Evolutionary conservation across 2,888 invertebrate species (phyloP).

Genomic region (Erannis defoliaria): DNA sequence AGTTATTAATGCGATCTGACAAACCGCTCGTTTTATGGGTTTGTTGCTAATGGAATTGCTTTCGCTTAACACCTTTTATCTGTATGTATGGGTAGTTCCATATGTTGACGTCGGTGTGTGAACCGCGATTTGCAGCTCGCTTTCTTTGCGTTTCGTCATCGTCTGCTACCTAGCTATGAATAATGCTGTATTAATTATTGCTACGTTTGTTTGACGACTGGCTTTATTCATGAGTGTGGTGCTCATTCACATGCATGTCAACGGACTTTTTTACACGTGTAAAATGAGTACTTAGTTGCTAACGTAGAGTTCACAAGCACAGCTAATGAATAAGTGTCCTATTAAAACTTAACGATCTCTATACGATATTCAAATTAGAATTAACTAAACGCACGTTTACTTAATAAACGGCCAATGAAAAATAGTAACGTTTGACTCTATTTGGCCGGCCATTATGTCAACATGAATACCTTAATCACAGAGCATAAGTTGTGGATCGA

Average conservation of each 20-base stretch:
- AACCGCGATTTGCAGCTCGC: conserved; percentile 61
- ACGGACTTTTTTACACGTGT: conserved; percentile 43
- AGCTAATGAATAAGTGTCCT: conserved; percentile 15
- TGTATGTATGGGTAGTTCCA: conserved; percentile 49
- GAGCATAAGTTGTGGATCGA: conserved; percentile 79
- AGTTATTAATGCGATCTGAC: conserved; percentile 35
- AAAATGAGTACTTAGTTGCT: conserved; percentile 21
- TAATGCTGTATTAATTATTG: conserved; percentile 70
- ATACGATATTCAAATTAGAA: conserved; percentile 30
- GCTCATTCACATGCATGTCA: conserved; percentile 56
- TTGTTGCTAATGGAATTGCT: conserved; percentile 34
- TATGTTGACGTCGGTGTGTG: conserved; percentile 58
- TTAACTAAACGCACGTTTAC: conserved; percentile 27
- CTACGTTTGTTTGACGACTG: conserved; percentile 64
- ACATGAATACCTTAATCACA: conserved; percentile 80
- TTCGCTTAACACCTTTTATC: conserved; percentile 25
- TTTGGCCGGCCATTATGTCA: conserved; percentile 80
- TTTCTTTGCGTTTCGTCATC: conserved; percentile 69
- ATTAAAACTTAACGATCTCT: conserved; percentile 15
- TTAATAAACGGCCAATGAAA: conserved; percentile 58
- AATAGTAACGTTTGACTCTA: conserved; percentile 72
- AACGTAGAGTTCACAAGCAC: conserved; percentile 14
- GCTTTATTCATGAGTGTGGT: conserved; percentile 67
- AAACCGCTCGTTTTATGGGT: conserved; percentile 32
- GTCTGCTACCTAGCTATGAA: conserved; percentile 63